Base-by-base conservation (phyloP, 2,888 invertebrate genomes). In the Erpobdella octoculata region DNA sequence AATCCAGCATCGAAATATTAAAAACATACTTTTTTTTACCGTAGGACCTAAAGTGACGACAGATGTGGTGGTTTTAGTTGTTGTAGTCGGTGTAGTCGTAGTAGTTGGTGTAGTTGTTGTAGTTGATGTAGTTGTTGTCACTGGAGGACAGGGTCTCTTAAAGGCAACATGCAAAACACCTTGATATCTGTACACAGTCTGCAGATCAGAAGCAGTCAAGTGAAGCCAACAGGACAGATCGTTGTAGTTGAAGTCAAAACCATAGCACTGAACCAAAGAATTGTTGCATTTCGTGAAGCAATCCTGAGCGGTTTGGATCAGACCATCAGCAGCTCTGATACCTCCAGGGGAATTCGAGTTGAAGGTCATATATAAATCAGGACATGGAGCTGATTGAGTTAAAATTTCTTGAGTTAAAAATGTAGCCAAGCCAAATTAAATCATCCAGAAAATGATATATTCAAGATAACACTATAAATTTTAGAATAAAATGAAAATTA, bases 331-430 rank as follows among this genome's bases (percentile, higher is more conserved):
- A 58, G 18, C 33, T 28, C 37, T 48, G 12, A 35, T 12, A 9
- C 69, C 69, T 25, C 48, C 48, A n/a, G 58, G 4, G 31, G 46
- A 33, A 31, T 36, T 58, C 25, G 36, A 35, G 4, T 35, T 58
- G 25, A 58, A 31, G 21, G 18, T 21, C 6, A 69, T 33, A 18
- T 33, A 58, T 31, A 36, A 31, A 1, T 36, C 25, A 33, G 69
- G 69, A 48, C 69, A 69, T 1, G 69, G 69, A 21, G 36, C 69
- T 69, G 53, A n/a, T n/a, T n/a, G n/a, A n/a, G n/a, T n/a, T n/a
- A n/a, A n/a, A n/a, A n/a, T n/a, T n/a, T n/a, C n/a, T n/a, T n/a
- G n/a, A n/a, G n/a, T n/a, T n/a, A n/a, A n/a, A n/a, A n/a, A n/a
- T n/a, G n/a, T n/a, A n/a, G n/a, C n/a, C n/a, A n/a, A n/a, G n/a